Base-by-base conservation (phyloP, 2,888 invertebrate genomes). In the Andrena dorsata region DNA sequence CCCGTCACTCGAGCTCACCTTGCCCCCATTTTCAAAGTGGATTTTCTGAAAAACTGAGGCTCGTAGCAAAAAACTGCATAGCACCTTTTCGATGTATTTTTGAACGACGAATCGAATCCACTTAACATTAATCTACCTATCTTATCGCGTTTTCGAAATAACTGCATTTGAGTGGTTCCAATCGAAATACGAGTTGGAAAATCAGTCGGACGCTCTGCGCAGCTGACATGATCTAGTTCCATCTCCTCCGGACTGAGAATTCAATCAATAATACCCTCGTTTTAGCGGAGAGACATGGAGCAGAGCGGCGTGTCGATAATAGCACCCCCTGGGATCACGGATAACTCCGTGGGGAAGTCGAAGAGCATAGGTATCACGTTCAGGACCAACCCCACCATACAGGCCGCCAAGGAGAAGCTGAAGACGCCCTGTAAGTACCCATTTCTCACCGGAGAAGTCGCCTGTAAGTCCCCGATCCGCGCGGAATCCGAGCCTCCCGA, bases 301-400 rank as follows among this genome's bases (percentile, higher is more conserved):
- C 91, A 90, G 74, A 73, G 80, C 41, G 88, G 89, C n/a, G 83
- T 91, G 66, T 90, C 92, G 76, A 91, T 91, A 82, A 91, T 92
- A 80, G 85, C 92, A 51, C 84, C 90, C 20, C 73, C 85, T 56
- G 86, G 83, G 26, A 81, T 90, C 26, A 86, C 88, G 7, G 92
- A 92, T 65, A 88, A 76, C 73, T 75, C 87, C 3, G 72, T 61
- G 20, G 85, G 84, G 6, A 92, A 92, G 47, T 74, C 86, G 51
- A 89, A 87, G 61, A 90, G 84, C 64, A 90, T 90, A 35, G 81
- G 84, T 47, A 89, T 89, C 69, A 83, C 87, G 1, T 56, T 92
- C 35, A 80, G 88, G 5, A 77, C 91, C 47, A 86, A 76, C 28
- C 49, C 87, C 3, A 76, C 86, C 23, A 73, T 92, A 20, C 88